Conservation (phyloP, 2,888 invertebrate species). For the Rhingia campestris region DNA sequence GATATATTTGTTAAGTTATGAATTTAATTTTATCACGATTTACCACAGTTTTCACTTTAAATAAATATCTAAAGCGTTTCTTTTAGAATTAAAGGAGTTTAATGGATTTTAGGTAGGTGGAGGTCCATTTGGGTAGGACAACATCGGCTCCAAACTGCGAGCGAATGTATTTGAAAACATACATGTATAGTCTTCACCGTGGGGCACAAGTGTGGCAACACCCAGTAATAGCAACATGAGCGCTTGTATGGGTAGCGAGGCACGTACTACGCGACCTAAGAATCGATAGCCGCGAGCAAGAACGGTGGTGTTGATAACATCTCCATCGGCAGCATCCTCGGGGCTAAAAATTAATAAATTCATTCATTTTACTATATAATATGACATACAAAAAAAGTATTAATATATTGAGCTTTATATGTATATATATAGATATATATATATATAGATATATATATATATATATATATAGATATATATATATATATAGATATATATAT, state of each 20-base stretch:
- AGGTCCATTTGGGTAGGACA: constrained; percentile 95
- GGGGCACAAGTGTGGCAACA: constrained; percentile 94
- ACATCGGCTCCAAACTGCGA: constrained; percentile 92
- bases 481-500: too few relatives aligned
- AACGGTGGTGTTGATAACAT: constrained; percentile 86
- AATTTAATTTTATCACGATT: not conserved
- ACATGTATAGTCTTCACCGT: constrained; percentile 93
- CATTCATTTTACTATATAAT: constrained; percentile 1
- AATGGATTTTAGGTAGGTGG: constrained; percentile 89
- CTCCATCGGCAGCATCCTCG: constrained; percentile 82
- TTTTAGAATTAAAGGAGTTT: not conserved
- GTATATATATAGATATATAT: too few relatives aligned
- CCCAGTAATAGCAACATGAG: constrained; percentile 96
- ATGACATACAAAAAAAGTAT: too few relatives aligned
- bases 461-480: too few relatives aligned
- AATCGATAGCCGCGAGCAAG: constrained; percentile 91
- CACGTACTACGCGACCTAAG: constrained; percentile 94
- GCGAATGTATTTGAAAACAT: constrained; percentile 92
- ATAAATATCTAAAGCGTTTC: too few relatives aligned
- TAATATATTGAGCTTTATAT: too few relatives aligned
- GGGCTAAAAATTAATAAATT: constrained; percentile 68
- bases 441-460: too few relatives aligned
- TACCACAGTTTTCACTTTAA: too few relatives aligned
- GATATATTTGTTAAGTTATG: not conserved
- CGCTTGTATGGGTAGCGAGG: constrained; percentile 96